Evolutionary conservation across 2,113 vertebrate species (phyloP), one percentile per base, ranked within the genome.

Genomic region (Rhea americana): DNA sequence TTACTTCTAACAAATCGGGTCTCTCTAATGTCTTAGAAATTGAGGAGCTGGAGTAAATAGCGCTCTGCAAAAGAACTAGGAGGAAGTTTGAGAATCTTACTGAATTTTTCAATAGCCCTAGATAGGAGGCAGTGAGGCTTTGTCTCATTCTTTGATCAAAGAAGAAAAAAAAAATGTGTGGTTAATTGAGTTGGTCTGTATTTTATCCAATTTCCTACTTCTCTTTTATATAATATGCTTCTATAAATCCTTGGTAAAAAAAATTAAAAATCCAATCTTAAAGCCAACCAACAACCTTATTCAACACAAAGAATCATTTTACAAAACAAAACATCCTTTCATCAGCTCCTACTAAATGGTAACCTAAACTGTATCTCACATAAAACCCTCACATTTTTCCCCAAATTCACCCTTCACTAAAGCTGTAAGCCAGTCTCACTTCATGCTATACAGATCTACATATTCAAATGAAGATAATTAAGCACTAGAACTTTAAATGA

Each of bases 101-200:
- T 87, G 21, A 48, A 7, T 58, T 82, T 68, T 80, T 87, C 47
- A 61, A 0, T 53, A 37, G 3, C 20, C 30, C 11, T 48, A 68
- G 61, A 62, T 20, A 58, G 4, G 9, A 5, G 47, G 19, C 20
- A 84, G 5, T 0, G 0, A 87, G 71, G 39, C 1, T 72, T 91
- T 50, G 70, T 53, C n/a, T 63, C 13, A 32, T 76, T 77, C 41
- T 91, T 80, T 81, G n/a, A 80, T 74, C 47, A 74, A 71, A 74
- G 32, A 80, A 91, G 32, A 80, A 91, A 79, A 93, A 58, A 9
- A 7, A 17, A 37, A 21, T 14, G 35, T 55, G n/a, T 21, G 13
- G 53, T 85, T 88, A 85, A 88, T 19, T 59, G 0, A 21, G 74
- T 82, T 83, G 74, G 30, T 24, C 78, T 89, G 35, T 32, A 61